Base-by-base conservation (phyloP, 1,140 invertebrate genomes). In the Melitaea cinxia region DNA sequence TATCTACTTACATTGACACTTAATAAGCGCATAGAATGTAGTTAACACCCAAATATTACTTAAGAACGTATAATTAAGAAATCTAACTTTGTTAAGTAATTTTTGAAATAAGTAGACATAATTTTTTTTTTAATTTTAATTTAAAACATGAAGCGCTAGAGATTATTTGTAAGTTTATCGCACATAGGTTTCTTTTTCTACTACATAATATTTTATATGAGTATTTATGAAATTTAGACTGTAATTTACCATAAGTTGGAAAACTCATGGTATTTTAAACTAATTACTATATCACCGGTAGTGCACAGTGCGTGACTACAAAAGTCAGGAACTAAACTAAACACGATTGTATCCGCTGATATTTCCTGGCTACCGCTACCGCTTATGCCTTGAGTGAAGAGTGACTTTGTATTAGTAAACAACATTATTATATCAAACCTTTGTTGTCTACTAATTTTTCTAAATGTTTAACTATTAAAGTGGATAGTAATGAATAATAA, bases 1-100 rank as follows among this genome's bases (percentile, higher is more conserved):
- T 17, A 39, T 66, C n/a, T 47, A 12, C 58, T 75, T 77, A 70
- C 77, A 78, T 61, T 73, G 58, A 74, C 72, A 63, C 70, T 79
- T 74, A 70, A 54, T 26, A 19, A 54, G 58, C 52, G 55, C 28
- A 17, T 65, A n/a, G 7, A 12, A 57, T 15, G 37, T 39, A 39
- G 37, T 56, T 15, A 24, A n/a, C n/a, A n/a, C n/a, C n/a, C n/a
- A n/a, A n/a, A n/a, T n/a, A n/a, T n/a, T n/a, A n/a, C n/a, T n/a
- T n/a, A n/a, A n/a, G n/a, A n/a, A n/a, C n/a, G n/a, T n/a, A n/a
- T n/a, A n/a, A n/a, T n/a, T n/a, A n/a, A n/a, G n/a, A n/a, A n/a
- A n/a, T n/a, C n/a, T n/a, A n/a, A n/a, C n/a, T n/a, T n/a, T n/a
- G n/a, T n/a, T n/a, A n/a, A n/a, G n/a, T n/a, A n/a, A n/a, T n/a